Percentiles rank a stretch among this genome's conserved stretches.
Conservation (phyloP, 2,113 vertebrate genomes). For the Orthonyx spaldingii region DNA sequence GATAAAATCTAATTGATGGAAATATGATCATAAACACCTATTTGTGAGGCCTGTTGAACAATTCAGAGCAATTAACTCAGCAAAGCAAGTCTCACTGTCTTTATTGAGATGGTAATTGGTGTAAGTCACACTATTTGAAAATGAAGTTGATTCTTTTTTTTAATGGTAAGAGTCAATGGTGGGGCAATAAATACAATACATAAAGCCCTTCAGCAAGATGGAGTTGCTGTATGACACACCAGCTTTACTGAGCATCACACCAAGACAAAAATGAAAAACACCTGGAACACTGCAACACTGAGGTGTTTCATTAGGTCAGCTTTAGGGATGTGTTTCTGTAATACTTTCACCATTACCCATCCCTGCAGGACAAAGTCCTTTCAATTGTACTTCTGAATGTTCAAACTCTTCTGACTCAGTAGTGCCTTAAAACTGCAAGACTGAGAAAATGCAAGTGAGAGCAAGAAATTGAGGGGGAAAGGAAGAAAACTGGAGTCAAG, state of each 20-base stretch:
- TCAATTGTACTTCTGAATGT: not conserved
- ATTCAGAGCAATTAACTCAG: slow-evolving; percentile 13
- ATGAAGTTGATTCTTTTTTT: not conserved
- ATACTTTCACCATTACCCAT: not conserved
- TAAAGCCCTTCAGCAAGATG: not conserved
- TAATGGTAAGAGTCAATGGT: not conserved
- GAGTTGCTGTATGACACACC: not conserved
- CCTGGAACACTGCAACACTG: not conserved
- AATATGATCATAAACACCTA: slow-evolving; percentile 1
- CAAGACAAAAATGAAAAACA: not conserved
- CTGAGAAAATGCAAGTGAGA: not conserved
- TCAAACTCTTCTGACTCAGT: not conserved
- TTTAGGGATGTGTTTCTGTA: not conserved
- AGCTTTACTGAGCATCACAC: not conserved
- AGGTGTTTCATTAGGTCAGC: not conserved
- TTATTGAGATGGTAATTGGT: slow-evolving; percentile 1
- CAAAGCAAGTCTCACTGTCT: not conserved
- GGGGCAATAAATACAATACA: not conserved
- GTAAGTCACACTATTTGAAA: not conserved
- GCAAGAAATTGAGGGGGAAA: not conserved
- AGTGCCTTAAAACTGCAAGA: not conserved
- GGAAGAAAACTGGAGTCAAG: not conserved
- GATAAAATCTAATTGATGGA: not conserved
- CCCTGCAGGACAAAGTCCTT: not conserved
- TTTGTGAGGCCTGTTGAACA: slow-evolving; percentile 15